Evolutionary conservation across 2,113 vertebrate genomes (phyloP), one percentile per base, ranked within the genome.

Genomic region (Pluvialis apricaria): DNA sequence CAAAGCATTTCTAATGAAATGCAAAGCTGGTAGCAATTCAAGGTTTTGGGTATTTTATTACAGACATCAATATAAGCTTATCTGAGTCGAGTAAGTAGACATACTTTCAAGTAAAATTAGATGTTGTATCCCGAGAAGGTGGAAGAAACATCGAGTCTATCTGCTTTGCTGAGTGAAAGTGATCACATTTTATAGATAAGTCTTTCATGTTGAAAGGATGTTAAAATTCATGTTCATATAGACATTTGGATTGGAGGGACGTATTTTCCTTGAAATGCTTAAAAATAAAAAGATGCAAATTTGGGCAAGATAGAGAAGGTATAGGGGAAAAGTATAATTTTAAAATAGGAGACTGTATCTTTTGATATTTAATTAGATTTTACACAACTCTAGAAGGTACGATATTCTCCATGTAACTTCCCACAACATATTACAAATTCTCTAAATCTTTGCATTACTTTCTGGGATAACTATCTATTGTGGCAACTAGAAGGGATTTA

Each of bases 21-120:
- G 77, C 61, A 91, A 95, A 94, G 57, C 86, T 85, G 40, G 65
- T 87, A 94, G 66, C 81, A 86, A 54, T 95, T 87, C 72, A 85
- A 45, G 44, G 64, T 95, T 92, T 79, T 1, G 21, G 47, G 34
- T 84, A 80, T 82, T 96, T 95, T 94, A 77, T 92, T 96, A 42
- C 65, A 95, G 81, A 79, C 57, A 94, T 91, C 86, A 94, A 72
- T 94, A 89, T 91, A 75, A 89, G 73, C 88, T 96, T 90, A 95
- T 95, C 81, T 96, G 77, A 87, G 20, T 73, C 31, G 52, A 92
- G 66, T 84, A 92, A 86, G 78, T 89, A 58, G 45, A 77, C 36
- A 72, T 61, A 79, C 75, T 94, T 96, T 86, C 45, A 84, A 95
- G 57, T 76, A 91, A 95, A 94, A 96, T 79, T 94, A 94, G 73